phyloP scores from a whole-genome alignment of 2,888 invertebrate genomes.

The Nysson spinosus region DNA sequence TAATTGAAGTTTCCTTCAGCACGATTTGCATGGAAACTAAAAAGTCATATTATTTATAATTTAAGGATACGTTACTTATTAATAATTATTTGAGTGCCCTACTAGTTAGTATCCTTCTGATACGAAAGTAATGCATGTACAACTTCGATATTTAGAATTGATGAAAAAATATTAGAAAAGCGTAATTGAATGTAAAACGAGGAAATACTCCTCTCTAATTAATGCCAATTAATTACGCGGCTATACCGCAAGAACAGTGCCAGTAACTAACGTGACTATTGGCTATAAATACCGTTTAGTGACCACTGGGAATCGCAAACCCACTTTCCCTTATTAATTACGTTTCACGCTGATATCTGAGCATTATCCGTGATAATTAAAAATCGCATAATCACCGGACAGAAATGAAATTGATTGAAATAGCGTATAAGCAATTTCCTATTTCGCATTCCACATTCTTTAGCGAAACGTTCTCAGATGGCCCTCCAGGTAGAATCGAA shows the following conservation, averaged over 20 bases:
- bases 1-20: too few species aligned
- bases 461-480: conserved; percentile 15
- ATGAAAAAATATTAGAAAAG: conserved; percentile 22
- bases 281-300: conserved; percentile 36
- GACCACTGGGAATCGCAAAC: conserved; percentile 36
- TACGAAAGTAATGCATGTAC: too few species aligned
- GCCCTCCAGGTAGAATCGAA: conserved; percentile 43
- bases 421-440: too few species aligned
- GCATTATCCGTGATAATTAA: conserved; percentile 29
- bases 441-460: too few species aligned
- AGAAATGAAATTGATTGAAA: too few species aligned
- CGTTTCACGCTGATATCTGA: conserved; percentile 16
- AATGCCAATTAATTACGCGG: conserved; percentile 42
- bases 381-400: conserved; percentile 33
- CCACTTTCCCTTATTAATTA: conserved; percentile 42
- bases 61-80: too few species aligned
- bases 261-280: conserved; percentile 47
- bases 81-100: too few species aligned
- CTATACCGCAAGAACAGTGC: conserved; percentile 4
- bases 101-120: too few species aligned
- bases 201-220: conserved; percentile 37
- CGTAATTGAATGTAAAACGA: conserved; percentile 24
- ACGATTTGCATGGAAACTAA: too few species aligned
- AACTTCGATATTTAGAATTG: too few species aligned
- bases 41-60: too few species aligned